Conservation (phyloP, 2,797 vertebrate species). For the Spatula versicolor region DNA sequence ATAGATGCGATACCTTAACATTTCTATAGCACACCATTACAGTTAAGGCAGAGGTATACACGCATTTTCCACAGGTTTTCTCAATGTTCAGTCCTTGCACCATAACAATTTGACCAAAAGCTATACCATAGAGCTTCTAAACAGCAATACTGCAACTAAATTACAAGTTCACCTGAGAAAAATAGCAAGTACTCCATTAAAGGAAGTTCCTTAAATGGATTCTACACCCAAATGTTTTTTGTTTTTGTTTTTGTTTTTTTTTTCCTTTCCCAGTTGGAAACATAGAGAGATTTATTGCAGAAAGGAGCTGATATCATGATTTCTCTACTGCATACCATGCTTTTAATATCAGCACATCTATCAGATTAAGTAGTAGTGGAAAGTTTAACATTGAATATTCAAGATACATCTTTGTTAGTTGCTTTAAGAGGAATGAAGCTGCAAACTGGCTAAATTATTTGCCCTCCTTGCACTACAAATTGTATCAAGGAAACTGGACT, state of each 20-base stretch:
- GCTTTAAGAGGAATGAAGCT: neutral
- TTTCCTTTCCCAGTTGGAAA: neutral
- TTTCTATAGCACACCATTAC: neutral
- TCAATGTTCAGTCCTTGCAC: neutral
- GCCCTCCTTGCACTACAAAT: neutral
- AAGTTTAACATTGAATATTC: neutral
- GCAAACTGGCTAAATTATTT: neutral
- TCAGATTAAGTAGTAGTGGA: neutral
- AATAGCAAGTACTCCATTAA: neutral
- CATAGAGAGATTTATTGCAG: neutral
- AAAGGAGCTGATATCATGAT: neutral
- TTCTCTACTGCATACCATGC: neutral
- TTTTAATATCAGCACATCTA: neutral
- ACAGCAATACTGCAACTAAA: neutral
- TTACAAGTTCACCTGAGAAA: neutral
- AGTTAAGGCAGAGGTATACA: neutral
- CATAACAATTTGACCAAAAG: neutral
- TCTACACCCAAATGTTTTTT: neutral
- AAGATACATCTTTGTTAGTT: neutral
- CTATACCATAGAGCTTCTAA: neutral
- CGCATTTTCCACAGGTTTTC: neutral
- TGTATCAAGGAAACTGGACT: neutral
- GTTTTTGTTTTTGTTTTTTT: neutral
- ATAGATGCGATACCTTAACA: neutral
- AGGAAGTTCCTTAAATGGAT: neutral